Percentiles rank a stretch among this genome's conserved stretches.
Evolutionary conservation across 1,140 invertebrate genomes (phyloP).

Genomic region (Eciton burchellii): DNA sequence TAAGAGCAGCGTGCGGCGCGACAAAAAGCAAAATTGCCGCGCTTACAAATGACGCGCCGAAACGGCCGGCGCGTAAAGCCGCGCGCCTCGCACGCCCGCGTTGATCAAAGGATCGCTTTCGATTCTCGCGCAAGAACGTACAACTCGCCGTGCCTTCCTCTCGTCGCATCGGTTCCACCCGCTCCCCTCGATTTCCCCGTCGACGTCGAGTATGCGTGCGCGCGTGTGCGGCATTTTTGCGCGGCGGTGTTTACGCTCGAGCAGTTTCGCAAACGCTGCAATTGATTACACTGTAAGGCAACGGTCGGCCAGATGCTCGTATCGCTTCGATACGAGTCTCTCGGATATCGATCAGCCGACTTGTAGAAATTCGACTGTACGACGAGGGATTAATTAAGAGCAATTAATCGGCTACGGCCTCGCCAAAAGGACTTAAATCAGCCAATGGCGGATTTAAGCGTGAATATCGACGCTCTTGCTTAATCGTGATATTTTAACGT

Average conservation of each 20-base stretch:
- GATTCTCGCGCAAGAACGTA: constrained; percentile 62
- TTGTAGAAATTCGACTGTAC: too few relatives aligned
- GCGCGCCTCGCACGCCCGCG: constrained; percentile 32
- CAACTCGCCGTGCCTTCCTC: constrained; percentile 44
- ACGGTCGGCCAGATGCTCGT: not conserved
- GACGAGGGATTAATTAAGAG: constrained; percentile 27
- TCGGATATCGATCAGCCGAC: not conserved
- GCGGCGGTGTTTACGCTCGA: not conserved
- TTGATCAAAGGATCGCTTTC: constrained; percentile 74
- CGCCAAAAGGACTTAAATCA: constrained; percentile 7
- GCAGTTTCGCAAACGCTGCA: not conserved
- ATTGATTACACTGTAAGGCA: not conserved
- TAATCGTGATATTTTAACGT: constrained; percentile 74
- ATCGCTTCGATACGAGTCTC: not conserved
- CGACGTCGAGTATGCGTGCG: constrained; percentile 7
- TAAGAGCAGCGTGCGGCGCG: not conserved
- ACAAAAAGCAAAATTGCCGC: constrained; percentile 73
- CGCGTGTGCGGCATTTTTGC: not conserved
- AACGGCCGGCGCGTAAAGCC: constrained; percentile 68
- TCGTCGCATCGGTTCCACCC: not conserved
- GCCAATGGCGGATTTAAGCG: constrained; percentile 16
- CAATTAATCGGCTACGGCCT: not conserved
- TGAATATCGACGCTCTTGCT: constrained; percentile 55
- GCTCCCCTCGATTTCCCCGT: not conserved
- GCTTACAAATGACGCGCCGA: constrained; percentile 72